These are phyloP conservation scores for Drosophila jambulina DNA, from an alignment of 1,140 invertebrate species.

Conservation along the genomic window DNA sequence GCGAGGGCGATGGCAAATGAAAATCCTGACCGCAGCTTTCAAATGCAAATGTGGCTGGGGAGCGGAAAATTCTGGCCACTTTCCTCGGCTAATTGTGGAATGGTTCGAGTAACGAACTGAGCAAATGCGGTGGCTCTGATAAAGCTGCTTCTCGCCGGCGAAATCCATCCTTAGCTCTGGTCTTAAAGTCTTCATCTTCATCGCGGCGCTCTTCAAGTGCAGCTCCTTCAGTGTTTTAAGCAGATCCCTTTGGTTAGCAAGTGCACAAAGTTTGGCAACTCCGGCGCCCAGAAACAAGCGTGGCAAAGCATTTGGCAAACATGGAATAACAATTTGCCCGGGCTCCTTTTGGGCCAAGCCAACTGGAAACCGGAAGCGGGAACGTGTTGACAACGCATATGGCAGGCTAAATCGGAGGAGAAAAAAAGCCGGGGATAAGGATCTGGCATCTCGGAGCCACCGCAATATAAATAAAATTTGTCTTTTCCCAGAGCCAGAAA, in stretches of 20 bases:
- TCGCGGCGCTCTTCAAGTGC: neutral
- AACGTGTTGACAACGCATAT: constrained; percentile 69
- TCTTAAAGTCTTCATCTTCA: constrained; percentile 23
- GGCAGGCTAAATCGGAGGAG: constrained; percentile 22
- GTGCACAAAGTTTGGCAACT: constrained; percentile 46
- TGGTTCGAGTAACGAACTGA: constrained; percentile 41
- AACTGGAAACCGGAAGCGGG: constrained; percentile 29
- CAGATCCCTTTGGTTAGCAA: constrained; percentile 17
- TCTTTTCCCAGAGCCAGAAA: constrained; percentile 65
- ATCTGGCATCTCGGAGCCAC: constrained; percentile 33
- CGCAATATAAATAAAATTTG: constrained; percentile 76
- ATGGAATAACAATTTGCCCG: constrained; percentile 76
- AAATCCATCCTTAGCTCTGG: neutral
- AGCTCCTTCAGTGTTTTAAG: constrained; percentile 11
- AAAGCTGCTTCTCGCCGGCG: constrained; percentile 3
- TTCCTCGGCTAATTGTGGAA: constrained; percentile 46
- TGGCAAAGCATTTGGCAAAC: constrained; percentile 78
- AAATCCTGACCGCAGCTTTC: constrained; percentile 53
- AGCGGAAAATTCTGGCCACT: constrained; percentile 53
- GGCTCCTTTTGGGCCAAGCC: constrained; percentile 52
- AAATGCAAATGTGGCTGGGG: constrained; percentile 51
- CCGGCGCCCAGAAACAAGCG: constrained; percentile 60
- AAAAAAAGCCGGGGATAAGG: constrained; percentile 11
- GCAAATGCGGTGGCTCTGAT: constrained; percentile 26
- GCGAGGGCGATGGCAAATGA: constrained; percentile 11